These are phyloP conservation scores for Lagopus muta DNA, from an alignment of 2,113 vertebrate species.

Conservation along the genomic window DNA sequence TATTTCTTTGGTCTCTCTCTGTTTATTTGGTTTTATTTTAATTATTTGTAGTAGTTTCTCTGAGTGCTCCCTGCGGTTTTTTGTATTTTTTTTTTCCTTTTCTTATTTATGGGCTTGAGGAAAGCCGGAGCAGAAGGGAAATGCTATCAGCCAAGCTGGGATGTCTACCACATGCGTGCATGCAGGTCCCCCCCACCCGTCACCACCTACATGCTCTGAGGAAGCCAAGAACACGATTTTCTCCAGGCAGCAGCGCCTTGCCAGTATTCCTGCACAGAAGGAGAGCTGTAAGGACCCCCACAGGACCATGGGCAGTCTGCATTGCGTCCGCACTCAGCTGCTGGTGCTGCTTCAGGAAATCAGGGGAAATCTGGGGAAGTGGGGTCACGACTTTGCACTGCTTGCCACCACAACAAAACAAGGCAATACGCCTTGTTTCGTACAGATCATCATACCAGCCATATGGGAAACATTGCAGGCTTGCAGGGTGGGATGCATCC, in stretches of 20 bases:
- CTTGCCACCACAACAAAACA: neutral
- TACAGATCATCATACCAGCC: neutral
- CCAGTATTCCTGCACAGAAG: neutral
- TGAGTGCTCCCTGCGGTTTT: neutral
- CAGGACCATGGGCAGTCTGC: neutral
- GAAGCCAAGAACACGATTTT: neutral
- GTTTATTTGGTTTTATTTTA: neutral
- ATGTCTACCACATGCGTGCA: neutral
- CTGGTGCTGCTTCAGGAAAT: neutral
- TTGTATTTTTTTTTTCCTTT: neutral
- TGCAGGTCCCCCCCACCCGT: neutral
- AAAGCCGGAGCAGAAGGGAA: slow-evolving; percentile 5
- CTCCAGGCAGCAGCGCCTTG: neutral
- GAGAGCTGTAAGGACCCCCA: neutral
- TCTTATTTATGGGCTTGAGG: neutral
- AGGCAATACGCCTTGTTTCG: neutral
- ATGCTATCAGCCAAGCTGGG: neutral
- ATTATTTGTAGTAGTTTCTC: slow-evolving; percentile 9
- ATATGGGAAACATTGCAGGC: neutral
- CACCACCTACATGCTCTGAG: neutral
- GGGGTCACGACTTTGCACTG: neutral
- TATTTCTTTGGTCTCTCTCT: neutral
- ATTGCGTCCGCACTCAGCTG: accelerated
- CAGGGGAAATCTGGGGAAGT: neutral
- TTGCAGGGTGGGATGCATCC: neutral